A percentile compares a stretch with the other conserved stretches of the same genome.
These are phyloP conservation scores for Atrichornis clamosus DNA, from an alignment of 2,113 vertebrate genomes.

Conservation along the genomic window DNA sequence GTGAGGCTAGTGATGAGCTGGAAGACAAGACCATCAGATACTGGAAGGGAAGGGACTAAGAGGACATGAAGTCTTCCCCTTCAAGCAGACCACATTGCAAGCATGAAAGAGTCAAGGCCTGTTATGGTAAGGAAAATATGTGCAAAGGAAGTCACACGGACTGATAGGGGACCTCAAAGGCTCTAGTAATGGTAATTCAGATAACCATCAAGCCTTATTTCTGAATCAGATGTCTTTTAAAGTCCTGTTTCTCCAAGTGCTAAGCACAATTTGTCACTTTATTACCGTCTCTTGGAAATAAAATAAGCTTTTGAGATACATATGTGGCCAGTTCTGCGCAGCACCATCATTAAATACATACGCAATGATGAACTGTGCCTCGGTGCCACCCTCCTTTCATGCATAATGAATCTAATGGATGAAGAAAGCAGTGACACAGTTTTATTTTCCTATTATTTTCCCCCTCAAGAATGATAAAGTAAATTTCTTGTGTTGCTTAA, in stretches of 20 bases:
- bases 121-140: conserved; percentile 48
- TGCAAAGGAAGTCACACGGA: conserved; percentile 49
- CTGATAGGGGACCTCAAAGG: conserved; percentile 40
- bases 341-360: background rate
- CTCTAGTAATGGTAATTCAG: conserved; percentile 43
- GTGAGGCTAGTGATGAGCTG: accelerated
- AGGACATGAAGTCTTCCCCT: background rate
- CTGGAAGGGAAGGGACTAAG: background rate
- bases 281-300: background rate
- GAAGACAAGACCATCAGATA: background rate
- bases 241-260: background rate
- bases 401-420: conserved; percentile 36
- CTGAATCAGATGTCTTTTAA: conserved; percentile 24
- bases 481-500: conserved; percentile 58
- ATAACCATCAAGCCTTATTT: conserved; percentile 50
- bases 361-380: background rate
- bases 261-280: background rate
- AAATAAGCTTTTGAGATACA: background rate
- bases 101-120: background rate
- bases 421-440: conserved; percentile 5
- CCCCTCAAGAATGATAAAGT: conserved; percentile 48
- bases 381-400: conserved; percentile 20
- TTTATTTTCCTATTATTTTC: conserved; percentile 68
- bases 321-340: background rate
- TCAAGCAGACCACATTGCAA: background rate